These are phyloP conservation scores for Gymnobelideus leadbeateri DNA, from an alignment of 2,113 vertebrate species.

Conservation along the genomic window DNA sequence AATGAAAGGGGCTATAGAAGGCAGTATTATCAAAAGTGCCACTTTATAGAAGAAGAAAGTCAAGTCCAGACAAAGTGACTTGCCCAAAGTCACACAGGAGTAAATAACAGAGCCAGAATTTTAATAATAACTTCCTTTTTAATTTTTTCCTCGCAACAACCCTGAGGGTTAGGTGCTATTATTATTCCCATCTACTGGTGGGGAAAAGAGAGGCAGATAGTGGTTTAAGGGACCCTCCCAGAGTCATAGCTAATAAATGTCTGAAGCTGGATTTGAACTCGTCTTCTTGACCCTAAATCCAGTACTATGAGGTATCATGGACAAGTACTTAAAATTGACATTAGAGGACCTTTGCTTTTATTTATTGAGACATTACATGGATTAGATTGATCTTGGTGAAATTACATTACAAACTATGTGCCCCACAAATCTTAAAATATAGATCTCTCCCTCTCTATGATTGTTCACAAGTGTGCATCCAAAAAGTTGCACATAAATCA, in stretches of 20 bases:
- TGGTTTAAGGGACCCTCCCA: neutral
- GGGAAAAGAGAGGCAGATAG: neutral
- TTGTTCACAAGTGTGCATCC: neutral
- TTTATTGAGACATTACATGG: neutral
- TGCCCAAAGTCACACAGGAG: neutral
- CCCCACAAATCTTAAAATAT: neutral
- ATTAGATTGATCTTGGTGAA: neutral
- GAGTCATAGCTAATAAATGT: neutral
- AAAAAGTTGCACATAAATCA: neutral
- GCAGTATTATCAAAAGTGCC: neutral
- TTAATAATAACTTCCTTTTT: neutral
- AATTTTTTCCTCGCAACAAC: neutral
- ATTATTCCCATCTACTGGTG: neutral
- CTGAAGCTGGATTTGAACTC: neutral
- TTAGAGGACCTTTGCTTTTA: neutral
- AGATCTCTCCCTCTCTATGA: neutral
- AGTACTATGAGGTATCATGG: neutral
- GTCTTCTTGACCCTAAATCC: neutral
- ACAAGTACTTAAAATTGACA: neutral
- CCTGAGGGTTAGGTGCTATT: neutral
- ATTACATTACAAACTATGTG: neutral
- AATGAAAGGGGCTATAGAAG: neutral
- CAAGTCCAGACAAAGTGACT: neutral
- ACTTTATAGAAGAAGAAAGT: neutral
- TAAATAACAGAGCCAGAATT: neutral